Evolutionary conservation across 2,888 invertebrate genomes (phyloP), one percentile per base, ranked within the genome.

Genomic region (Hypomecis punctinalis): DNA sequence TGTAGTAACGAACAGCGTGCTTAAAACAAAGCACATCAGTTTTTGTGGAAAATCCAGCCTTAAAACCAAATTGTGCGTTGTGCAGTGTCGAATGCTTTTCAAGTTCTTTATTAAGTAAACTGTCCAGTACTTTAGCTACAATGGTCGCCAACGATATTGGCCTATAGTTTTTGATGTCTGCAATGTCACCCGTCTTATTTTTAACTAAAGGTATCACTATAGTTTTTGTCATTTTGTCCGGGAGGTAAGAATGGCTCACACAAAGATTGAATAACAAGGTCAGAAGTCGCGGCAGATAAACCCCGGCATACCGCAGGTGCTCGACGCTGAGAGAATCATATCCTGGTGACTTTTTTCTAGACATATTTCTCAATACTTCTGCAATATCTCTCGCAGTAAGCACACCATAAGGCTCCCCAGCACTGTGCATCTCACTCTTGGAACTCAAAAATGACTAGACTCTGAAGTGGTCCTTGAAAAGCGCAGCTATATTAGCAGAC

Each of bases 301-400:
- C 48, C 33, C 72, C 70, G 0, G 68, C 71, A 62, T 69, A n/a
- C 54, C 57, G 48, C 40, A 73, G 39, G 43, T 70, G 72, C 39
- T 70, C 70, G n/a, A 71, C 52, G 46, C 70, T 70, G 39, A 73
- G 68, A 8, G 49, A 48, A 11, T 70, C 71, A 52, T 71, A 63
- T 1, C 68, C 66, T 4, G 65, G 66, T 5, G 61, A 57, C 39
- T 61, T 66, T 5, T 61, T 54, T 11, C 58, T 36, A 33, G 5
- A 6, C 45, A 48, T 35, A 8, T 48, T 39, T 13, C 36, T 33
- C 37, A 9, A 47, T 5, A 54, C 43, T 1, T 39, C 35, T 3
- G 33, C 39, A 6, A 61, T 42, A 1, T 61, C 48, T 5, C 35
- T 42, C n/a, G n/a, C n/a, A n/a, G n/a, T n/a, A n/a, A n/a, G n/a